phyloP scores from a whole-genome alignment of 2,888 invertebrate genomes.

The Sminthurides aquaticus region DNA sequence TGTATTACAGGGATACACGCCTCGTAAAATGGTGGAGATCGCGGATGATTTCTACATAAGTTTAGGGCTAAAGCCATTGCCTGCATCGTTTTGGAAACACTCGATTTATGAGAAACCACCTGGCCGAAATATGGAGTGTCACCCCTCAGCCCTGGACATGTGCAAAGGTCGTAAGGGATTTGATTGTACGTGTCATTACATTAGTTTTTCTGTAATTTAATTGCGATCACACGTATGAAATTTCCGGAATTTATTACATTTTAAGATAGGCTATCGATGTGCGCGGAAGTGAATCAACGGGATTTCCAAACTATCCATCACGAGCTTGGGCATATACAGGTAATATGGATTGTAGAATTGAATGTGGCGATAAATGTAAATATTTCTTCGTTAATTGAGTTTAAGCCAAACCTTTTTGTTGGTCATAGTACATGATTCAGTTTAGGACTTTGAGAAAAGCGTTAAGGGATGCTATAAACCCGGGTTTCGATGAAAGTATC shows the following conservation, averaged over 20 bases:
- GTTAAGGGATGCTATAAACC: slow-evolving; percentile 70
- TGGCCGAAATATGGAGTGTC: not conserved
- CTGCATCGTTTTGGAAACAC: slow-evolving; percentile 81
- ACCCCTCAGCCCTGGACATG: slow-evolving; percentile 12
- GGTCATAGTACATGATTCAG: slow-evolving; percentile 61
- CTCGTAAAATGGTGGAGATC: slow-evolving; percentile 41
- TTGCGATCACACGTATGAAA: too few species aligned
- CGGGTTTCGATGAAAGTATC: slow-evolving; percentile 51
- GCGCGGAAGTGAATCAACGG: slow-evolving; percentile 54
- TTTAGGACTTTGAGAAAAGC: slow-evolving; percentile 64
- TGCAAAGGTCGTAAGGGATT: slow-evolving; percentile 6
- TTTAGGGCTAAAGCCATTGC: slow-evolving; percentile 68
- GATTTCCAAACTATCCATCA: slow-evolving; percentile 63
- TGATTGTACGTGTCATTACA: slow-evolving; percentile 7
- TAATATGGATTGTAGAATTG: slow-evolving; percentile 47
- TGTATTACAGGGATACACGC: slow-evolving; percentile 32
- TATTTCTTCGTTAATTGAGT: too few species aligned
- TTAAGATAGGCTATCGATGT: slow-evolving; percentile 55
- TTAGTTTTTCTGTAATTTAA: too few species aligned
- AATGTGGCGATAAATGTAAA: not conserved
- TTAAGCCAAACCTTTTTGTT: slow-evolving; percentile 47
- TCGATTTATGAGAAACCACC: slow-evolving; percentile 51
- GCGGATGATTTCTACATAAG: slow-evolving; percentile 77
- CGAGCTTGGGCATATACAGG: slow-evolving; percentile 65
- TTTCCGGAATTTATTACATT: too few species aligned